Evolutionary conservation across 2,113 vertebrate genomes (phyloP), one percentile per base, ranked within the genome.

Genomic region (Tetrao urogallus): DNA sequence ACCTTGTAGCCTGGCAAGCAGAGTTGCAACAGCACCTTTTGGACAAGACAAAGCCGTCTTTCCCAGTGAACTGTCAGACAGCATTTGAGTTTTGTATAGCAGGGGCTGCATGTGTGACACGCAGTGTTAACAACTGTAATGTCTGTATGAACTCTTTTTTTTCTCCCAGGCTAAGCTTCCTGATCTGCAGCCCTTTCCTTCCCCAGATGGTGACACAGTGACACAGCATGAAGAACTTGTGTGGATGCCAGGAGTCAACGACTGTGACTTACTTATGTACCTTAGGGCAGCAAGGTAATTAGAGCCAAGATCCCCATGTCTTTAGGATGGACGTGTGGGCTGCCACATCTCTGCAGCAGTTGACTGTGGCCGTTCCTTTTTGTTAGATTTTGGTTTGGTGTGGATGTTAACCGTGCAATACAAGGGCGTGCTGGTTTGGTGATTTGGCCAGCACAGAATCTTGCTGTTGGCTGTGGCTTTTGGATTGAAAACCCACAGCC

Each of bases 201-300:
- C 98, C 90, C 98, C 99, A 47, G 98, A 98, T 71, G 98, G 98
- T 65, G 99, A 99, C 88, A 93, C 98, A 2, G 98, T 99, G 97
- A 99, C 99, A 2, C 99, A 99, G 91, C 99, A 99, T 81, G 99
- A 99, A 92, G 99, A 99, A 64, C 98, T 99, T 57, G 99, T 99
- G 56, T 99, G 99, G 99, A 99, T 99, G 98, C 99, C 99, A 1
- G 99, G 99, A 71, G 99, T 99, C 94, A 99, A 99, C 22, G 99
- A 99, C 97, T 99, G 99, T 91, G 99, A 99, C 97, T 98, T 99
- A 93, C 99, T 99, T 34, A 99, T 99, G 99, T 99, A 99, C 97
- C 98, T 99, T 93, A 97, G 99, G 97, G 99, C 99, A 88, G 99
- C 99, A 89, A 98, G 99, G 99, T 99, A 97, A 98, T 21, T 19